phyloP scores from a whole-genome alignment of 23 tunicate species.

The Phallusia fumigata region DNA sequence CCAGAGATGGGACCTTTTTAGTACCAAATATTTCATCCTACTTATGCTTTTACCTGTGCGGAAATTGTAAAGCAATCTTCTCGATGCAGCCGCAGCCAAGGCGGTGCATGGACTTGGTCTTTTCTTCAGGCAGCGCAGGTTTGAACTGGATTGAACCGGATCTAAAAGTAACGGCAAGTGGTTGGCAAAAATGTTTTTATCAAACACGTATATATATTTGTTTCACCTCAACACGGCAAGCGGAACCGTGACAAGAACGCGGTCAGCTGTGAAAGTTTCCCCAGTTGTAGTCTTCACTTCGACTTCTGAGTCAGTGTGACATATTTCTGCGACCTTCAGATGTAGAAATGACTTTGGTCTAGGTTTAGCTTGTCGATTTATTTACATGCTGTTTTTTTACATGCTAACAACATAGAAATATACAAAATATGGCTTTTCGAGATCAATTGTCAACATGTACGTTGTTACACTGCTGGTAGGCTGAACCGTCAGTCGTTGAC shows the following conservation, averaged over 20 bases:
- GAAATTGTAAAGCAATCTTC: conserved; percentile 59
- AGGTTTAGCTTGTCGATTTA: too few relatives aligned
- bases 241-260: conserved; percentile 76
- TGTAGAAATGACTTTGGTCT: not conserved
- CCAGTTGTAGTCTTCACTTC: conserved; percentile 39
- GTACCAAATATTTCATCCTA: conserved; percentile 29
- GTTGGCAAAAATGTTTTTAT: not conserved
- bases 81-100: conserved; percentile 90
- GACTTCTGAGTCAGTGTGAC: conserved; percentile 8
- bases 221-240: conserved; percentile 71
- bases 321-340: conserved; percentile 37
- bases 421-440: too few relatives aligned
- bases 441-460: too few relatives aligned
- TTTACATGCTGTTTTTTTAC: too few relatives aligned
- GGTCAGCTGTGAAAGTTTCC: conserved; percentile 43
- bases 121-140: conserved; percentile 41
- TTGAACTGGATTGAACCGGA: conserved; percentile 64
- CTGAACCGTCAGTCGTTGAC: too few relatives aligned
- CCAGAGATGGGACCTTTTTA: conserved; percentile 48
- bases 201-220: not conserved
- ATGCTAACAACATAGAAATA: too few relatives aligned
- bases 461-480: too few relatives aligned
- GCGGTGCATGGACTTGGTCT: conserved; percentile 51
- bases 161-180: conserved; percentile 5
- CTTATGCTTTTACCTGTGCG: conserved; percentile 27